Evolutionary conservation across 2,888 invertebrate genomes (phyloP).

Genomic region (Theretra japonica): DNA sequence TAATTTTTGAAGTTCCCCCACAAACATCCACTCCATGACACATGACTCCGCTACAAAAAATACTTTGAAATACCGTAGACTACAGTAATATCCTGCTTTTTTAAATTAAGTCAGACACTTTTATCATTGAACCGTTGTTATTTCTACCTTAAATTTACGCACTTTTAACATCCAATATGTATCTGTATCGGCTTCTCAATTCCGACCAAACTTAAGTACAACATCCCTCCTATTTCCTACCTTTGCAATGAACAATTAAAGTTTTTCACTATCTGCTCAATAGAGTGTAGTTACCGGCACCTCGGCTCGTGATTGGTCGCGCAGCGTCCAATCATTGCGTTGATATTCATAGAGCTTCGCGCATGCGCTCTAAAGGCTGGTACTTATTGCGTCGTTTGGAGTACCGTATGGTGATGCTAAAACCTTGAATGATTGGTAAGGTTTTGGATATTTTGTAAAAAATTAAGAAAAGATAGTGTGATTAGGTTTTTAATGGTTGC

Average conservation of each 20-base stretch:
- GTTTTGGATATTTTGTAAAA: too few species aligned
- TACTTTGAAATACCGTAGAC: too few species aligned
- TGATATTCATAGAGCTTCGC: conserved; percentile 55
- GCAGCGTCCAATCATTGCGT: conserved; percentile 57
- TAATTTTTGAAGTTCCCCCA: too few species aligned
- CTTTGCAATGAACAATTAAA: neutral
- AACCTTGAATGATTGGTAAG: neutral
- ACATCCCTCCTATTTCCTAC: neutral
- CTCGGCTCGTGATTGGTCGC: conserved; percentile 57
- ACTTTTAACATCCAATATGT: too few species aligned
- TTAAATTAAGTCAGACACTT: too few species aligned
- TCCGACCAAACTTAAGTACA: neutral
- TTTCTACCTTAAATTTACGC: too few species aligned
- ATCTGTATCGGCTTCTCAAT: neutral
- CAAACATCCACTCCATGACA: too few species aligned
- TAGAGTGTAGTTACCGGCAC: neutral
- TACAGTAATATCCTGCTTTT: too few species aligned
- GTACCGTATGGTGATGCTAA: conserved; percentile 14
- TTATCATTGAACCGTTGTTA: too few species aligned
- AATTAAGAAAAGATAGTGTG: too few species aligned
- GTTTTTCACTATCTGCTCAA: neutral
- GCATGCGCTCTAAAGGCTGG: conserved; percentile 50
- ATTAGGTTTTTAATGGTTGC: too few species aligned
- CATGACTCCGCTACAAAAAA: too few species aligned
- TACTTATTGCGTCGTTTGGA: conserved; percentile 31